phyloP scores from a whole-genome alignment of 2,888 invertebrate genomes.

The Dryobotodes eremita region DNA sequence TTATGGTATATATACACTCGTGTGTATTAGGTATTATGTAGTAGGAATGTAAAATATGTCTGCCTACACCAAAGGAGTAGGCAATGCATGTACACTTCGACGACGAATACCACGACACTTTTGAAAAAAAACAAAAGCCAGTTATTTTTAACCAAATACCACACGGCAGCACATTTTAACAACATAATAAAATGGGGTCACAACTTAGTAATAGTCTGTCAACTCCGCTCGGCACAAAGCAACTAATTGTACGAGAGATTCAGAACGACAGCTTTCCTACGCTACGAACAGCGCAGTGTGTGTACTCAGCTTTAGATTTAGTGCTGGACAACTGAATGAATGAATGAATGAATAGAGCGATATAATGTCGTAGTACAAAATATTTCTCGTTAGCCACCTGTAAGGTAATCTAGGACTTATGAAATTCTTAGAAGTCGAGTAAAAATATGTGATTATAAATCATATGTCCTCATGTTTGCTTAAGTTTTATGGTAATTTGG shows the following conservation, averaged over 20 bases:
- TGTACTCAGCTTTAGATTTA: slow-evolving; percentile 19
- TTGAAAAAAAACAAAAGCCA: not conserved
- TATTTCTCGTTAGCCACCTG: no score
- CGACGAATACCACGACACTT: not conserved
- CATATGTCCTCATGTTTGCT: no score
- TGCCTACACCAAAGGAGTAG: no score
- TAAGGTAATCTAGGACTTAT: no score
- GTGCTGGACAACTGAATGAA: not conserved
- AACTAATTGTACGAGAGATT: slow-evolving; percentile 43
- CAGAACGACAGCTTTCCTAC: slow-evolving; percentile 8
- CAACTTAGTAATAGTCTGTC: slow-evolving; percentile 17
- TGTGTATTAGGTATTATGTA: no score
- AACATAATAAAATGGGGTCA: slow-evolving; percentile 30
- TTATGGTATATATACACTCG: no score
- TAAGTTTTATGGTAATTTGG: no score
- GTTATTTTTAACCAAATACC: no score
- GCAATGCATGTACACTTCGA: not conserved
- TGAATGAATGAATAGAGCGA: no score
- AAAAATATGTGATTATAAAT: not conserved
- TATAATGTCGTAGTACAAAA: not conserved
- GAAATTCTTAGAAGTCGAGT: not conserved
- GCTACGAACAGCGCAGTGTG: slow-evolving; percentile 20
- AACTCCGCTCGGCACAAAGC: not conserved
- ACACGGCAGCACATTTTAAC: not conserved
- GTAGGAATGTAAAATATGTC: no score